Evolutionary conservation across 2,888 invertebrate species (phyloP), one percentile per base, ranked within the genome.

Genomic region (Trachelus iudaicus): DNA sequence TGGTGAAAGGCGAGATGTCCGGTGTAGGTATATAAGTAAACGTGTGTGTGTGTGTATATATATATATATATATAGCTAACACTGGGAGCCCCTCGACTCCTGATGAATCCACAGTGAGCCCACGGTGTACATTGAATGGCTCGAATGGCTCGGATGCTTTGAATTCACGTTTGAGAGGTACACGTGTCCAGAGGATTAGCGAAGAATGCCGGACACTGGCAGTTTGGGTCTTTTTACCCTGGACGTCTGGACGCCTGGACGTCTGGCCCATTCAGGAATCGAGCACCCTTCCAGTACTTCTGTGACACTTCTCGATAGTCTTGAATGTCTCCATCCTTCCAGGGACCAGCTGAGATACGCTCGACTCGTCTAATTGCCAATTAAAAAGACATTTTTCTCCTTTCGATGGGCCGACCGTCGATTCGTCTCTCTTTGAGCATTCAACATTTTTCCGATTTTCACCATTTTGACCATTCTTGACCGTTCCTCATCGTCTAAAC

Each of bases 301-400:
- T 75, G 79, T 75, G 79, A 69, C 37, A 34, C 77, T 77, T 80
- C 34, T 81, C 80, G 83, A 84, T 79, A 80, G 83, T 81, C 81
- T 40, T 15, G 75, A 76, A 73, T 75, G 81, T 79, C 81, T 78
- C 80, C 77, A 77, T 37, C 77, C 76, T 73, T 79, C 80, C 79
- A 79, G 82, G 81, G 85, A 81, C 85, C 91, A 91, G 91, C 90
- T 90, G 91, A 88, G 79, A 85, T 75, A 83, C 77, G 86, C 85
- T 84, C 86, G 83, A 88, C 86, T 88, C 88, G 86, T 84, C 90
- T 90, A 91, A 91, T 91, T 91, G 91, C 87, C 90, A 90, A 91
- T 91, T 91, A 90, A 90, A 89, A 89, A 88, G 86, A 89, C 88
- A 88, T 89, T 90, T 87, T 82, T 84, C 84, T 81, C 79, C 79